Percentiles rank a stretch among this genome's conserved stretches.
These are phyloP conservation scores for Argynnis bischoffii DNA, from an alignment of 2,888 invertebrate species.

Conservation along the genomic window DNA sequence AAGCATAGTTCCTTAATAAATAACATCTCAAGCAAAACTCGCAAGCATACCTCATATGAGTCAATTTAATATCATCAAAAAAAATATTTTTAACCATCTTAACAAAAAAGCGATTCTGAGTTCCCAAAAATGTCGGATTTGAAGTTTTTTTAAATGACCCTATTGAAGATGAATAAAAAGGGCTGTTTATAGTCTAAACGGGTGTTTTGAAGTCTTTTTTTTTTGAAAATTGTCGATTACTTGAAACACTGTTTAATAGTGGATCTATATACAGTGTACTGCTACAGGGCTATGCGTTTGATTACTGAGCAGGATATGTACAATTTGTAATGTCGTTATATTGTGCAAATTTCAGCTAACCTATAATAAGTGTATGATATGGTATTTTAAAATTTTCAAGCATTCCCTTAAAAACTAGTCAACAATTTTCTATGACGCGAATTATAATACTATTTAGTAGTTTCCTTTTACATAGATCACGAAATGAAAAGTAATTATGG, in stretches of 20 bases:
- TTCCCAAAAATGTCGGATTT: no score
- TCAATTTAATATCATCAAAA: neutral
- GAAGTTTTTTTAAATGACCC: no score
- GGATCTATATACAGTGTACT: no score
- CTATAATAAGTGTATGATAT: neutral
- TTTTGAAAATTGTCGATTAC: no score
- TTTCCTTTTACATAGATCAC: neutral
- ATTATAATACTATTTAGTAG: neutral
- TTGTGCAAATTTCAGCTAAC: no score
- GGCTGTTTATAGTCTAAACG: no score
- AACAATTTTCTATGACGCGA: constrained; percentile 17
- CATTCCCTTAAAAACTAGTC: constrained; percentile 37
- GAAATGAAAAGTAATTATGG: neutral
- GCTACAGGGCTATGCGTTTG: no score
- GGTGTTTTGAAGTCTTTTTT: no score
- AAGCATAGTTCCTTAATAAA: constrained; percentile 35
- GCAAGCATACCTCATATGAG: constrained; percentile 25
- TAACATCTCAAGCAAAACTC: constrained; percentile 27
- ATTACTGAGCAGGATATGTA: no score
- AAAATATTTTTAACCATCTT: neutral
- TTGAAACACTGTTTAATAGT: no score
- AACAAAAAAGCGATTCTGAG: neutral
- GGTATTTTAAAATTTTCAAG: constrained; percentile 2
- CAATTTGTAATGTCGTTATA: no score
- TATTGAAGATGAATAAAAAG: no score